These are phyloP conservation scores for Calephelis virginiensis DNA, from an alignment of 1,140 invertebrate species.

Conservation along the genomic window DNA sequence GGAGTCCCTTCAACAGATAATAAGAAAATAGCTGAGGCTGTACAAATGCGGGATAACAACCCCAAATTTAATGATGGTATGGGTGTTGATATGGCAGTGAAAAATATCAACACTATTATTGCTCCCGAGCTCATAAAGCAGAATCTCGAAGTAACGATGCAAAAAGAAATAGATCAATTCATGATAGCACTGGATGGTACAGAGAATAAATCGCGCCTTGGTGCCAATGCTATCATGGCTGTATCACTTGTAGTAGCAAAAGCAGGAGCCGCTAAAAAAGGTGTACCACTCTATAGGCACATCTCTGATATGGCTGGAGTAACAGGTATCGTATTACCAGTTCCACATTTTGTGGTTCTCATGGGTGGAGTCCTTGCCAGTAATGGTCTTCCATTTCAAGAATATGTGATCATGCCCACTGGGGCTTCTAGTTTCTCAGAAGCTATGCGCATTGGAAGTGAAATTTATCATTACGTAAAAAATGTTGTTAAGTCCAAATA, in stretches of 20 bases:
- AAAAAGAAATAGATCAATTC: conserved; percentile 94
- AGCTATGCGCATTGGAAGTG: conserved; percentile 97
- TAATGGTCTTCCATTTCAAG: conserved; percentile 98
- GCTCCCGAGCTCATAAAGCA: conserved; percentile 91
- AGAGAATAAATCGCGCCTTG: conserved; percentile 95
- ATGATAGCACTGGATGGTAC: conserved; percentile 96
- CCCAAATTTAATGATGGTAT: conserved; percentile 94
- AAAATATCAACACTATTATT: conserved; percentile 93
- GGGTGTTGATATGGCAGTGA: conserved; percentile 92
- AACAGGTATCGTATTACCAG: conserved; percentile 92
- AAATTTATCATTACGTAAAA: conserved; percentile 97
- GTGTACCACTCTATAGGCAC: conserved; percentile 90
- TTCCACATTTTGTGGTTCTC: conserved; percentile 98
- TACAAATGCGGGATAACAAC: conserved; percentile 95
- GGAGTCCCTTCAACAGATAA: conserved; percentile 97
- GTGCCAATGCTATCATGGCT: conserved; percentile 97
- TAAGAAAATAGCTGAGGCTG: conserved; percentile 95
- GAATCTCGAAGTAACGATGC: conserved; percentile 91
- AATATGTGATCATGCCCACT: conserved; percentile 94
- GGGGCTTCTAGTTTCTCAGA: conserved; percentile 94
- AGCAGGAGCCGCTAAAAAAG: conserved; percentile 96
- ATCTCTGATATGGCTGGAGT: conserved; percentile 96
- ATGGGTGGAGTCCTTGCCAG: conserved; percentile 98
- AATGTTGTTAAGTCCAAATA: conserved; percentile 94
- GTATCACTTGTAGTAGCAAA: conserved; percentile 96